Evolutionary conservation across 2,797 vertebrate species (phyloP).

Genomic region (Acanthis flammea): DNA sequence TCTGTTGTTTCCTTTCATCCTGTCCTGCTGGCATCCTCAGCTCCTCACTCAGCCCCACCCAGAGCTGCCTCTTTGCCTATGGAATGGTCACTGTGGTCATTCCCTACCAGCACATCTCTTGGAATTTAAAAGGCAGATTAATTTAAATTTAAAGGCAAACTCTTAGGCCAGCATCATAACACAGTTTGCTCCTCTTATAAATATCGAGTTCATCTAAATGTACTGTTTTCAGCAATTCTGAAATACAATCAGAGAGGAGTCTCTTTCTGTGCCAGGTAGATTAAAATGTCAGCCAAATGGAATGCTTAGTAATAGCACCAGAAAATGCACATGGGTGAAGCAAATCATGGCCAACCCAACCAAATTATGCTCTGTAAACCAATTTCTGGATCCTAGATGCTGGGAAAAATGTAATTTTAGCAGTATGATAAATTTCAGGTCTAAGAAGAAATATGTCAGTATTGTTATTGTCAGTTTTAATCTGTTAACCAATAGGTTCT

Average conservation of each 20-base stretch:
- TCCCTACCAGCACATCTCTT: not conserved
- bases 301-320: not conserved
- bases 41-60: not conserved
- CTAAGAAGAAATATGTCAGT: not conserved
- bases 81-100: not conserved
- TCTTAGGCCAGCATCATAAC: not conserved
- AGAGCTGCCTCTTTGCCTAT: not conserved
- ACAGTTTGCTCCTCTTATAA: not conserved
- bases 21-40: not conserved
- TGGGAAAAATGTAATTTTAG: not conserved
- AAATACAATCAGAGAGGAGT: not conserved
- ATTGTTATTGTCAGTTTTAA: not conserved
- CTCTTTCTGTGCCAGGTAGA: not conserved
- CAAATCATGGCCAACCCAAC: not conserved
- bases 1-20: not conserved
- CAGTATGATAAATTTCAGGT: not conserved
- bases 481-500: not conserved
- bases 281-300: not conserved
- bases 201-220: not conserved
- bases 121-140: not conserved
- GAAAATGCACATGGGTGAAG: not conserved
- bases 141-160: not conserved
- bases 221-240: not conserved
- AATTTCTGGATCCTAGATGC: not conserved
- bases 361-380: not conserved